Evolutionary conservation across 2,797 vertebrate genomes (phyloP).

Genomic region (Moxostoma hubbsi): DNA sequence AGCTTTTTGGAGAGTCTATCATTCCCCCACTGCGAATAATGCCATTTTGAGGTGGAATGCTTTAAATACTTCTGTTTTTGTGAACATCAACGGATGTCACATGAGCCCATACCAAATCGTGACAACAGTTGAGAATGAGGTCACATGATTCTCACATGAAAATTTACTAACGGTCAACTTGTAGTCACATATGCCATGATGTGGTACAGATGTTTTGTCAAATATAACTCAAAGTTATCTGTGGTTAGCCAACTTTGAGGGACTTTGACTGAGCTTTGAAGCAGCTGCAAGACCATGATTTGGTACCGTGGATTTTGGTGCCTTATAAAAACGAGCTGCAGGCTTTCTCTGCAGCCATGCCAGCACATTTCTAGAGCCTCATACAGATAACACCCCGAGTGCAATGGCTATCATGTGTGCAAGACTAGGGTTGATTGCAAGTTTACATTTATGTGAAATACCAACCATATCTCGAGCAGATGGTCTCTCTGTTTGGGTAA

Average conservation of each 20-base stretch:
- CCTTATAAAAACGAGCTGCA: slow-evolving; percentile 43
- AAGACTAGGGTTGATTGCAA: slow-evolving; percentile 49
- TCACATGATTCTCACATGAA: background rate
- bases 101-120: background rate
- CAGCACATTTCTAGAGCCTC: slow-evolving; percentile 72
- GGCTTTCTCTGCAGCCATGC: slow-evolving; percentile 63
- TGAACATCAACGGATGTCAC: background rate
- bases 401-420: slow-evolving; percentile 54
- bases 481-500: slow-evolving; percentile 8
- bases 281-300: slow-evolving; percentile 12
- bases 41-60: slow-evolving; percentile 29
- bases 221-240: slow-evolving; percentile 17
- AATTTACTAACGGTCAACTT: background rate
- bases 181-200: slow-evolving; percentile 5
- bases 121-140: background rate
- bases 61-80: slow-evolving; percentile 20
- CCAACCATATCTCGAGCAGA: slow-evolving; percentile 41
- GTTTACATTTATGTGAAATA: slow-evolving; percentile 51
- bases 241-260: slow-evolving; percentile 31
- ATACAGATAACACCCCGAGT: slow-evolving; percentile 68
- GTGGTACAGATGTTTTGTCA: slow-evolving; percentile 17
- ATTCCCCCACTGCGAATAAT: slow-evolving; percentile 25
- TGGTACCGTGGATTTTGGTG: slow-evolving; percentile 6
- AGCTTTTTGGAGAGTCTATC: background rate
- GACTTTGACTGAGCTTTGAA: slow-evolving; percentile 6